phyloP scores from a whole-genome alignment of 2,797 vertebrate genomes.

The Gymnothorax reevesii region DNA sequence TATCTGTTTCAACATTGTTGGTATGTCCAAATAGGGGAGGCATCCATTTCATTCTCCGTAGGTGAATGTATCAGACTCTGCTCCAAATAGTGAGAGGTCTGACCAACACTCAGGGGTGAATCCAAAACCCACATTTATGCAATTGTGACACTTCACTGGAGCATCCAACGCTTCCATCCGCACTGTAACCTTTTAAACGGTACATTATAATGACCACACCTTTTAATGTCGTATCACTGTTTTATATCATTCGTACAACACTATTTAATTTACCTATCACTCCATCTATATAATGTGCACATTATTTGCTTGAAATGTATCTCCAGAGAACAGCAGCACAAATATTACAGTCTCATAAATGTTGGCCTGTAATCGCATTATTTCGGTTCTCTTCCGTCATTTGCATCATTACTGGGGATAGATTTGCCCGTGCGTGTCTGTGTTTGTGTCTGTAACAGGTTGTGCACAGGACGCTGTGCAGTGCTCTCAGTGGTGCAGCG shows the following conservation, averaged over 20 bases:
- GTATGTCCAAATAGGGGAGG: conserved; percentile 12
- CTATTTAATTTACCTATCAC: too few species aligned
- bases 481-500: too few species aligned
- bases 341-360: neutral
- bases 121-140: neutral
- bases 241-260: neutral
- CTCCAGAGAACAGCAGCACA: neutral
- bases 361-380: neutral
- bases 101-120: neutral
- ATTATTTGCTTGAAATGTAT: neutral
- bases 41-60: neutral
- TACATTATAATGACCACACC: neutral
- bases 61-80: neutral
- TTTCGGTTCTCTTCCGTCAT: neutral
- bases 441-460: neutral
- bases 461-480: neutral
- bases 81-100: neutral
- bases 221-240: neutral
- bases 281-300: neutral
- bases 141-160: neutral
- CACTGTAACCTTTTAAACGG: neutral
- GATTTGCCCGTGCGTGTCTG: neutral
- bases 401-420: neutral
- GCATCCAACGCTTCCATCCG: neutral
- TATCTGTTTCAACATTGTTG: conserved; percentile 11